Conservation (phyloP, 53 echinoderm and acorn worm species). For the Holothuria scabra region DNA sequence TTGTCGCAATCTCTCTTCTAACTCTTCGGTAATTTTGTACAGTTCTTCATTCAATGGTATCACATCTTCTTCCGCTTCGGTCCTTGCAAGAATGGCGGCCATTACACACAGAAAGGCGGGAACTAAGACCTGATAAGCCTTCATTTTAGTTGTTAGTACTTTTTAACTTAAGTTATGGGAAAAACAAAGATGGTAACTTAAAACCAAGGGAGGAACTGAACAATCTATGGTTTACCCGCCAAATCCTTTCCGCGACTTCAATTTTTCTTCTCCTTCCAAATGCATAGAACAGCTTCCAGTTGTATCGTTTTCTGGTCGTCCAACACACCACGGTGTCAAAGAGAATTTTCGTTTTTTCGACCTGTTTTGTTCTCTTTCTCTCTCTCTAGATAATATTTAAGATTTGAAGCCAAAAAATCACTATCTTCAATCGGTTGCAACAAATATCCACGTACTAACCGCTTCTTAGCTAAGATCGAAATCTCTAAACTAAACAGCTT, state of each 20-base stretch:
- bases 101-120: constrained; percentile 32
- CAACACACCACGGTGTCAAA: too few species aligned
- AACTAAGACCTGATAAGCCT: constrained; percentile 34
- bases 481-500: constrained; percentile 36
- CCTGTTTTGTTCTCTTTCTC: too few species aligned
- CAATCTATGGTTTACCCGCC: too few species aligned
- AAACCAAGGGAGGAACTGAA: too few species aligned
- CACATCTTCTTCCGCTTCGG: constrained; percentile 24
- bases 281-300: too few species aligned
- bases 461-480: constrained; percentile 7
- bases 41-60: neutral
- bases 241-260: too few species aligned
- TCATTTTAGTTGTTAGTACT: neutral
- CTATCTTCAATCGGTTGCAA: neutral
- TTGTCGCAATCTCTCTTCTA: constrained; percentile 21
- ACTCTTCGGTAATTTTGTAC: constrained; percentile 33
- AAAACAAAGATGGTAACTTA: too few species aligned
- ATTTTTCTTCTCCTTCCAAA: too few species aligned
- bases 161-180: neutral
- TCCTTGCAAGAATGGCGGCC: constrained; percentile 33
- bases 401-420: too few species aligned
- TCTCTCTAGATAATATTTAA: too few species aligned
- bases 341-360: too few species aligned
- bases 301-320: too few species aligned
- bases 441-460: neutral